Conservation (phyloP, 2,888 invertebrate species). For the Mesorhabditis belari region DNA sequence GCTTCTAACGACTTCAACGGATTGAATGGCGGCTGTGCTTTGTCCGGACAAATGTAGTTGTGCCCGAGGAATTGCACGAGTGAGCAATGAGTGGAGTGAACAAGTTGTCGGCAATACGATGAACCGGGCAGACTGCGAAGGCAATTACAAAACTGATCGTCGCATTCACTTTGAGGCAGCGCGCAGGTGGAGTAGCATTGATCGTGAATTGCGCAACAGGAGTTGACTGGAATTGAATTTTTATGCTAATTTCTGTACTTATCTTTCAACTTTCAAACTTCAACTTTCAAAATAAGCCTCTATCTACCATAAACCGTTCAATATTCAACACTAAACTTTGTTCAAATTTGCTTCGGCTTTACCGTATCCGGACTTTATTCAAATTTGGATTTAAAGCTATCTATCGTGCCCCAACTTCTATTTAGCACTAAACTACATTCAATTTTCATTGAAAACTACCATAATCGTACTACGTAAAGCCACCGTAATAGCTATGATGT, state of each 20-base stretch:
- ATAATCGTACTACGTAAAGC: too few relatives aligned
- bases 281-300: neutral
- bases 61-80: neutral
- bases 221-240: constrained; percentile 29
- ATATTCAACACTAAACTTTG: neutral
- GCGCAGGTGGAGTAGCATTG: constrained; percentile 20
- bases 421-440: too few relatives aligned
- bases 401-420: too few relatives aligned
- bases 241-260: neutral
- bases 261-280: neutral
- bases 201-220: constrained; percentile 24
- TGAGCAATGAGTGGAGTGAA: neutral
- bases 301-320: neutral
- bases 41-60: neutral
- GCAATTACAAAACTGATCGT: constrained; percentile 13
- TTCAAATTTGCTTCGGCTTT: neutral
- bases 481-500: too few relatives aligned
- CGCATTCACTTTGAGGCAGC: constrained; percentile 24
- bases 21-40: neutral
- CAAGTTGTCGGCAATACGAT: neutral
- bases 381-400: neutral
- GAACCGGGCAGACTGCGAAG: neutral
- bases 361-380: neutral
- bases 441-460: too few relatives aligned
- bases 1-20: neutral